Evolutionary conservation across 2,888 invertebrate genomes (phyloP).

Genomic region (Adela reaumurella): DNA sequence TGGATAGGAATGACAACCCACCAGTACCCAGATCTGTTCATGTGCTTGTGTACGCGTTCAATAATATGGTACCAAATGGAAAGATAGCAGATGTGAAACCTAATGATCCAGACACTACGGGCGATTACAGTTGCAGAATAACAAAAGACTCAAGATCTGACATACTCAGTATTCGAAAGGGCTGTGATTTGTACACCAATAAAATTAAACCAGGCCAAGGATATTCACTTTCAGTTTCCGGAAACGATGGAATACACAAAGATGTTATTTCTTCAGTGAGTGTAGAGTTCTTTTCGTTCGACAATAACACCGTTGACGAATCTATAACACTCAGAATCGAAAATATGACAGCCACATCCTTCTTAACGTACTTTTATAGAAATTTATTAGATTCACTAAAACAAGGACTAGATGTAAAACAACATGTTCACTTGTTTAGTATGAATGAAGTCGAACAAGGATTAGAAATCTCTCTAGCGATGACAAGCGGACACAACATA

Average conservation of each 20-base stretch:
- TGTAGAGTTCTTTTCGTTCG: conserved; percentile 76
- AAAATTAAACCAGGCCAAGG: conserved; percentile 68
- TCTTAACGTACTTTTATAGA: conserved; percentile 74
- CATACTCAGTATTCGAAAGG: conserved; percentile 66
- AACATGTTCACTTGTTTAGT: conserved; percentile 68
- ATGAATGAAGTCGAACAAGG: conserved; percentile 64
- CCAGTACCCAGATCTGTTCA: conserved; percentile 80
- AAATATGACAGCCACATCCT: conserved; percentile 70
- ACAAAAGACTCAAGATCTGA: conserved; percentile 63
- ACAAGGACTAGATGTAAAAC: conserved; percentile 60
- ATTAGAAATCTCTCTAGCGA: conserved; percentile 70
- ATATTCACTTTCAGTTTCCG: conserved; percentile 75
- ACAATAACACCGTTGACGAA: conserved; percentile 78
- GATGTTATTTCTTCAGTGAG: conserved; percentile 85
- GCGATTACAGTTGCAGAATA: conserved; percentile 84
- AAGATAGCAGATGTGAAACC: conserved; percentile 90
- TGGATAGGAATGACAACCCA: conserved; percentile 90
- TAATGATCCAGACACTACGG: conserved; percentile 85
- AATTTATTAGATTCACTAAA: conserved; percentile 69
- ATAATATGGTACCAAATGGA: conserved; percentile 71
- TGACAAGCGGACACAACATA: conserved; percentile 57
- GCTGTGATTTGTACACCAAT: conserved; percentile 77
- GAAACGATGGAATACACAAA: conserved; percentile 85
- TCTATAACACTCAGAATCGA: conserved; percentile 73
- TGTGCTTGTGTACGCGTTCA: conserved; percentile 73